Conservation (phyloP, 2,888 invertebrate genomes). For the Pyralis farinalis region DNA sequence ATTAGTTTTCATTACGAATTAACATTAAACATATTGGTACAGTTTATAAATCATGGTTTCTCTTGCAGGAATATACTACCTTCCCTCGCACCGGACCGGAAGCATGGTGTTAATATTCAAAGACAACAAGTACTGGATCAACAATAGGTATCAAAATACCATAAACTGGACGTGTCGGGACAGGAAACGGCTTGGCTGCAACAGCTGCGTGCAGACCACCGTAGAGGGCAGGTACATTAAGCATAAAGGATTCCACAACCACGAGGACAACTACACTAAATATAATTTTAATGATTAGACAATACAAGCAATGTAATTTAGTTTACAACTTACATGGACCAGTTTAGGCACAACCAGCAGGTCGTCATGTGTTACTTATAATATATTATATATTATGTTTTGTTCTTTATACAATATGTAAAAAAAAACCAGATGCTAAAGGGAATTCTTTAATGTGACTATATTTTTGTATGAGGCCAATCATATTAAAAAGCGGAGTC, state of each 20-base stretch:
- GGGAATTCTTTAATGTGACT: too few species aligned
- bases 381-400: too few species aligned
- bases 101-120: slow-evolving; percentile 75
- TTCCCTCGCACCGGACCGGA: slow-evolving; percentile 71
- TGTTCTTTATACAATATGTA: too few species aligned
- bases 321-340: too few species aligned
- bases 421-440: too few species aligned
- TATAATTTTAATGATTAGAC: slow-evolving; percentile 71
- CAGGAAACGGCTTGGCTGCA: slow-evolving; percentile 65
- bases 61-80: slow-evolving; percentile 68
- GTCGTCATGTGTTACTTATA: too few species aligned
- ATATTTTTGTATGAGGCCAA: too few species aligned
- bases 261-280: slow-evolving; percentile 70
- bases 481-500: too few species aligned
- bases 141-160: slow-evolving; percentile 72
- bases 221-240: slow-evolving; percentile 68
- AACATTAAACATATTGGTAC: background rate
- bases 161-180: slow-evolving; percentile 76
- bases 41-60: slow-evolving; percentile 27
- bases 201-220: slow-evolving; percentile 69
- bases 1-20: too few species aligned
- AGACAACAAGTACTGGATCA: slow-evolving; percentile 76
- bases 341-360: too few species aligned
- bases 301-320: too few species aligned
- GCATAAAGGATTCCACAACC: slow-evolving; percentile 70